Evolutionary conservation across 2,888 invertebrate species (phyloP).

Genomic region (Carcina quercana): DNA sequence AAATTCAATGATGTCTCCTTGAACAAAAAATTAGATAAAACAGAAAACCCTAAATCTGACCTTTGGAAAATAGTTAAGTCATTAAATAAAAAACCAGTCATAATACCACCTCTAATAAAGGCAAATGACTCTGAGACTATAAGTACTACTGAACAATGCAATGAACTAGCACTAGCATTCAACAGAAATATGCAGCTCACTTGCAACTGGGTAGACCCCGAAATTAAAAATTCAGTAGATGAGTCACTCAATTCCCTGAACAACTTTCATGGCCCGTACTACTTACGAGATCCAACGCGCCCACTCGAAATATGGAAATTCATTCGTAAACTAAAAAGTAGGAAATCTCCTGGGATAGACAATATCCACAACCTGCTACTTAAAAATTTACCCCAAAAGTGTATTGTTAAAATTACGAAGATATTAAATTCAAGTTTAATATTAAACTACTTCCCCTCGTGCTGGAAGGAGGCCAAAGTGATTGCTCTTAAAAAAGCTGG

Average conservation of each 20-base stretch:
- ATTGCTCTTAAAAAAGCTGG: conserved; percentile 9
- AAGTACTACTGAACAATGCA: conserved; percentile 2
- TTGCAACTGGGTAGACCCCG: too few species aligned
- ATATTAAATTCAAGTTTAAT: conserved; percentile 7
- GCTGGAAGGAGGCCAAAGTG: conserved; percentile 5
- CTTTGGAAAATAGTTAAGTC: conserved; percentile 7
- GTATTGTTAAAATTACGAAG: conserved; percentile 3
- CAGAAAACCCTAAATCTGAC: conserved; percentile 7
- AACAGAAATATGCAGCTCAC: conserved; percentile 7
- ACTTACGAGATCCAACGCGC: too few species aligned
- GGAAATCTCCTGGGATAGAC: conserved; percentile 8
- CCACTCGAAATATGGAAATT: conserved; percentile 4
- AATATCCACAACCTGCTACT: conserved; percentile 1
- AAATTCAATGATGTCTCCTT: conserved; percentile 2
- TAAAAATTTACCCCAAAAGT: conserved; percentile 6
- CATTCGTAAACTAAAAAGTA: conserved; percentile 1
- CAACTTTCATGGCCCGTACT: too few species aligned
- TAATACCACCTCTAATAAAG: conserved; percentile 2
- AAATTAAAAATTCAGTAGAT: too few species aligned
- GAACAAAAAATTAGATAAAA: conserved; percentile 5
- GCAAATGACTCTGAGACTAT: background rate
- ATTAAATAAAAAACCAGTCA: background rate
- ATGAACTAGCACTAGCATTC: conserved; percentile 5
- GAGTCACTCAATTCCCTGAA: too few species aligned
- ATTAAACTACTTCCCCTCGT: conserved; percentile 5